Evolutionary conservation across 2,888 invertebrate species (phyloP).

Genomic region (Caenorhabditis plicata): DNA sequence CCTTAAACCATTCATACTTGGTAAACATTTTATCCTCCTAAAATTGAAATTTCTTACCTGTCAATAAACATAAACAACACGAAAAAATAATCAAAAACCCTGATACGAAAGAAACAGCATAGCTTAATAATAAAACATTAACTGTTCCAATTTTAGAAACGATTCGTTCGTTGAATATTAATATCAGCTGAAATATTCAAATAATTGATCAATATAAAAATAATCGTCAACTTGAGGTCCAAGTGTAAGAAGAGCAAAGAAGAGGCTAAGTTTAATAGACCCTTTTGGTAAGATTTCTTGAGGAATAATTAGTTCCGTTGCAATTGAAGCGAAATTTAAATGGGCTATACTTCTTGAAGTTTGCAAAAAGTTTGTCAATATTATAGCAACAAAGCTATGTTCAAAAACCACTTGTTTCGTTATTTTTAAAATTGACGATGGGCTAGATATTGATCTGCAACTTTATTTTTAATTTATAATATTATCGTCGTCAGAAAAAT

Average conservation of each 20-base stretch:
- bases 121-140: conserved; percentile 42
- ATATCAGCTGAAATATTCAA: no score
- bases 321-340: conserved; percentile 65
- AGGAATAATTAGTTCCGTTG: conserved; percentile 62
- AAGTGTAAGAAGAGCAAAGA: conserved; percentile 60
- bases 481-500: no score
- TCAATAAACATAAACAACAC: conserved; percentile 64
- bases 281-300: conserved; percentile 57
- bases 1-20: background rate
- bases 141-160: conserved; percentile 48
- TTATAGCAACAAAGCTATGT: conserved; percentile 55
- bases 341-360: conserved; percentile 56
- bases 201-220: no score
- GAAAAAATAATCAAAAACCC: conserved; percentile 45
- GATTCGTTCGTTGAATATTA: conserved; percentile 52
- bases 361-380: conserved; percentile 59
- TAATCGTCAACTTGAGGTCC: conserved; percentile 61
- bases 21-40: background rate
- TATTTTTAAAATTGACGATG: no score
- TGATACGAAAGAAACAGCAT: conserved; percentile 48
- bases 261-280: conserved; percentile 50
- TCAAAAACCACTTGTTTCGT: conserved; percentile 50
- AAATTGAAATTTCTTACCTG: conserved; percentile 31
- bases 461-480: no score
- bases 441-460: no score